Evolutionary conservation across 2,113 vertebrate genomes (phyloP), one percentile per base, ranked within the genome.

Genomic region (Chaetorhynchus papuensis): DNA sequence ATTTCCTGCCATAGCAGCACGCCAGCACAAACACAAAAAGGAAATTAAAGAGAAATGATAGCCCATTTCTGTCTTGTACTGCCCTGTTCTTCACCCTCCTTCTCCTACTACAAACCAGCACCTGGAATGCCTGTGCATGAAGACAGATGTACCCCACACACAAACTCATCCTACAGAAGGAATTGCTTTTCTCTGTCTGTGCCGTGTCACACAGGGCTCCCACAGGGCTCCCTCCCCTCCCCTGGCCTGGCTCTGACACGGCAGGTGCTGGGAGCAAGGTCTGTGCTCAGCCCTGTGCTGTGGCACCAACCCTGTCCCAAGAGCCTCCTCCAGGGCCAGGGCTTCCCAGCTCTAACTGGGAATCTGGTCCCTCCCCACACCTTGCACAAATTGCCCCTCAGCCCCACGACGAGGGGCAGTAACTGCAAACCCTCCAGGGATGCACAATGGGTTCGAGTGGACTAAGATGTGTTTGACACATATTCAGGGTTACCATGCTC

Each of bases 1-100:
- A 99, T 99, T 95, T 99, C 99, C 99, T 99, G 95, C 52, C 86
- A 42, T 4, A 60, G 85, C 13, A 31, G 77, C 44, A 72, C 2
- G 39, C 31, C 90, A 76, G 53, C 41, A 96, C 42, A 97, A 83
- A 86, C 70, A 94, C 5, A 96, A 66, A 61, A 71, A 37, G 39
- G 63, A 74, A 74, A 91, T 66, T 26, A 90, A 90, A 44, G 21
- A 87, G 27, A 81, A 78, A 42, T 4, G 7, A 61, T 6, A 64
- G 22, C 8, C 53, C 21, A 6, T 39, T 88, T 81, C 45, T 66
- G 81, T 69, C 41, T 76, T 63, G 71, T 44, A 26, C 27, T 68
- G 33, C 75, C 45, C 66, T 80, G 11, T 64, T 69, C 87, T 81
- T 79, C 41, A 60, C 41, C 37, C 41, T 64, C 49, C 61, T 56